These are phyloP conservation scores for Melanerpes formicivorus DNA, from an alignment of 2,113 vertebrate genomes.

Conservation along the genomic window DNA sequence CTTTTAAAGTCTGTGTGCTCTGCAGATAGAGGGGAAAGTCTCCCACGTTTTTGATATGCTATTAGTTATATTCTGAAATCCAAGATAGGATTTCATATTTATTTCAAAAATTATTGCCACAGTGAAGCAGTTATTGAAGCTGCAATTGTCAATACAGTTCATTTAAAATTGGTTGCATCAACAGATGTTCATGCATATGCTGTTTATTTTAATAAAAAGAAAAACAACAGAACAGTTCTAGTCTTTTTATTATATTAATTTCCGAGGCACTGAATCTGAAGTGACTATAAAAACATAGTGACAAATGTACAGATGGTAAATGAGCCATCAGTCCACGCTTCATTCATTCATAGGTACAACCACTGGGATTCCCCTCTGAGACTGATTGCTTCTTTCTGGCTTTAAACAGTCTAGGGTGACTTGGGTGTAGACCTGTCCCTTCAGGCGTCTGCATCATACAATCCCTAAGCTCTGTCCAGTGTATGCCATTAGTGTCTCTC, in stretches of 20 bases:
- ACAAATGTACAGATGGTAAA: neutral
- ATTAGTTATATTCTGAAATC: neutral
- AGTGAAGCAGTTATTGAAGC: neutral
- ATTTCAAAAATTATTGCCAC: neutral
- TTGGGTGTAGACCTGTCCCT: fast-evolving
- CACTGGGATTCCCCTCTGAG: neutral
- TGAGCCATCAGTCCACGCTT: neutral
- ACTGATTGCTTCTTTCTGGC: neutral
- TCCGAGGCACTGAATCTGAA: neutral
- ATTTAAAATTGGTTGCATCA: neutral
- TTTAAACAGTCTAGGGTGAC: neutral
- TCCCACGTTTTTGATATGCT: neutral
- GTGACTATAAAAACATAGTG: neutral
- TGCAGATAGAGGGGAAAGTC: neutral
- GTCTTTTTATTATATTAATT: neutral
- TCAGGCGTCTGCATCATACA: neutral
- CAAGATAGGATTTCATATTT: neutral
- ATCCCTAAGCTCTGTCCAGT: neutral
- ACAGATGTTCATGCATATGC: neutral
- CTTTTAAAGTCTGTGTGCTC: neutral
- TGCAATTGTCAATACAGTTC: neutral
- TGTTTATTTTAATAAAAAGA: neutral
- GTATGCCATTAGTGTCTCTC: neutral
- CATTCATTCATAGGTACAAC: neutral
- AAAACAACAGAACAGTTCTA: neutral